Conservation (phyloP, 2,113 vertebrate species). For the Silurus asotus region DNA sequence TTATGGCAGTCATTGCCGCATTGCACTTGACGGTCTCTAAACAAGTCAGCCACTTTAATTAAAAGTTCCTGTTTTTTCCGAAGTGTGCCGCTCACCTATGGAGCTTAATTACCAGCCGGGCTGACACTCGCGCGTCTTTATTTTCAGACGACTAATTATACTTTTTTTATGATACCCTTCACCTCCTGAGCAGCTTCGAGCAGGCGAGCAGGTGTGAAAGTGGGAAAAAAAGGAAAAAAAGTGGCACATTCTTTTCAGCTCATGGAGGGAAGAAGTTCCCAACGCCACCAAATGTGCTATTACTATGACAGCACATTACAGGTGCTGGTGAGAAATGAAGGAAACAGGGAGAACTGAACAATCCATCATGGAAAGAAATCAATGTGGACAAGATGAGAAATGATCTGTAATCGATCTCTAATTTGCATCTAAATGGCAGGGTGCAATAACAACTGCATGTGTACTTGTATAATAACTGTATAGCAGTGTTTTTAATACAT, state of each 20-base stretch:
- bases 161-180: conserved; percentile 57
- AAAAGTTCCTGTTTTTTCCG: conserved; percentile 65
- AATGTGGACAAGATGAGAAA: conserved; percentile 18
- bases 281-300: conserved; percentile 32
- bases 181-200: conserved; percentile 55
- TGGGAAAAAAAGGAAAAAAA: conserved; percentile 56
- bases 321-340: conserved; percentile 26
- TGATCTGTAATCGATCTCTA: background rate
- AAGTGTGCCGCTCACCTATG: conserved; percentile 67
- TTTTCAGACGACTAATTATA: conserved; percentile 75
- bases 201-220: conserved; percentile 64
- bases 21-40: conserved; percentile 56
- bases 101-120: conserved; percentile 70
- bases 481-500: background rate
- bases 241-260: conserved; percentile 38
- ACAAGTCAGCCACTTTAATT: conserved; percentile 68
- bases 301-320: conserved; percentile 40
- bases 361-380: conserved; percentile 27
- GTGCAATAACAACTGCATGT: background rate
- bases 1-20: conserved; percentile 45
- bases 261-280: conserved; percentile 26
- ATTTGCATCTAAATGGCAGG: conserved; percentile 7
- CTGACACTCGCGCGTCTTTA: conserved; percentile 70
- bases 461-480: background rate
- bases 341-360: conserved; percentile 7